These are phyloP conservation scores for Achroia grisella DNA, from an alignment of 1,140 invertebrate genomes.

Conservation along the genomic window DNA sequence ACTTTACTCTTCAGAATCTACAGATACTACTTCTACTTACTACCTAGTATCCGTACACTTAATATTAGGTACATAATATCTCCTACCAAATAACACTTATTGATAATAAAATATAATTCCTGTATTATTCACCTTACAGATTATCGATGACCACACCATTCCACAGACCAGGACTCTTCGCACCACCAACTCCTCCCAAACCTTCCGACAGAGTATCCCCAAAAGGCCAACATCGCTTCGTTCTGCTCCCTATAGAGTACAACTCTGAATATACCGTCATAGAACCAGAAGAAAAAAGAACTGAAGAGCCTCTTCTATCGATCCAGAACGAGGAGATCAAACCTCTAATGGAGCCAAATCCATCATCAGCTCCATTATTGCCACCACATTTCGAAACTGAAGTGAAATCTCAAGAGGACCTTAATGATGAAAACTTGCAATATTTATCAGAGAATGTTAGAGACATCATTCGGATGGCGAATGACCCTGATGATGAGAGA, in stretches of 20 bases:
- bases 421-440: conserved; percentile 62
- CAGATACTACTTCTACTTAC: too few relatives aligned
- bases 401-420: conserved; percentile 29
- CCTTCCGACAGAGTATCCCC: conserved; percentile 33
- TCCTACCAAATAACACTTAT: too few relatives aligned
- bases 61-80: too few relatives aligned
- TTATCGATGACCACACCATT: conserved; percentile 48
- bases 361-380: conserved; percentile 33
- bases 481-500: conserved; percentile 49
- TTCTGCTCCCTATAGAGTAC: conserved; percentile 34
- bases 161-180: conserved; percentile 73
- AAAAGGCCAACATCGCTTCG: conserved; percentile 25
- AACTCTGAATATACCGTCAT: conserved; percentile 46
- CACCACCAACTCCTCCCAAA: conserved; percentile 60
- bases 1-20: too few relatives aligned
- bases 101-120: too few relatives aligned
- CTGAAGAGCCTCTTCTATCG: conserved; percentile 42
- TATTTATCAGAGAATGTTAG: conserved; percentile 57
- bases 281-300: conserved; percentile 34
- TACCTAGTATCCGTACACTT: too few relatives aligned
- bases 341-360: conserved; percentile 49
- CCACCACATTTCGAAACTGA: conserved; percentile 38
- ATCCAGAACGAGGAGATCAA: conserved; percentile 50
- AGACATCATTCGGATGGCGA: conserved; percentile 58
- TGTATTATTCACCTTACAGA: too few relatives aligned